Percentiles rank a stretch among this genome's conserved stretches.
Conservation (phyloP, 2,113 vertebrate genomes). For the Aspiorhynchus laticeps region DNA sequence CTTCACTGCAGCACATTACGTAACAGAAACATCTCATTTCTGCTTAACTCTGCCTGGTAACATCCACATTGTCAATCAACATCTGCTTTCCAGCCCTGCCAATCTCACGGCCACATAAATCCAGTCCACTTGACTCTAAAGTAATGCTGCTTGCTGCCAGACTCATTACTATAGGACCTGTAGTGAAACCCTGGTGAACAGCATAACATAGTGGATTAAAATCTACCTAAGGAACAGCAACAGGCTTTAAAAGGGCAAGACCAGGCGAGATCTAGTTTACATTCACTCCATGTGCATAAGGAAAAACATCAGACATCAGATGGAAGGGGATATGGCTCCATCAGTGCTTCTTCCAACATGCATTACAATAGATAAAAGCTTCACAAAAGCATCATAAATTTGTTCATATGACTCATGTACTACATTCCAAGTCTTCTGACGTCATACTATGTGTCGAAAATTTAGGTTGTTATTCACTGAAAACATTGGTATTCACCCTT, state of each 20-base stretch:
- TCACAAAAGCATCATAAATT: background rate
- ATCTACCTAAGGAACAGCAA: background rate
- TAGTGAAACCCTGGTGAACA: background rate
- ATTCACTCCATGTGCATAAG: background rate
- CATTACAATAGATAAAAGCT: background rate
- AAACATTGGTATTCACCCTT: background rate
- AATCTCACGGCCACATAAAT: background rate
- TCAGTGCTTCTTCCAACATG: background rate
- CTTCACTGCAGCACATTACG: slow-evolving; percentile 59
- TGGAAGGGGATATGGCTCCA: background rate
- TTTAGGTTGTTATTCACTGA: background rate
- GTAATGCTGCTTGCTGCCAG: background rate
- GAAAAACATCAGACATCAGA: slow-evolving; percentile 4
- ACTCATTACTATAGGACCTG: background rate
- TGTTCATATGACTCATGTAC: background rate
- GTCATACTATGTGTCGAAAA: background rate
- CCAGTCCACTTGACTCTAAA: background rate
- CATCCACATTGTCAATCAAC: slow-evolving; percentile 44
- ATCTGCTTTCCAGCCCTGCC: background rate
- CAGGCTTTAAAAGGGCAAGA: background rate
- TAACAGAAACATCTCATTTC: slow-evolving; percentile 51
- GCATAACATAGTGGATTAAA: background rate
- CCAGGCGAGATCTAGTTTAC: background rate
- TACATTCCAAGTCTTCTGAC: background rate
- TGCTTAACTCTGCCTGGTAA: slow-evolving; percentile 57